Conservation (phyloP, 2,113 vertebrate species). For the Elephantulus edwardii region DNA sequence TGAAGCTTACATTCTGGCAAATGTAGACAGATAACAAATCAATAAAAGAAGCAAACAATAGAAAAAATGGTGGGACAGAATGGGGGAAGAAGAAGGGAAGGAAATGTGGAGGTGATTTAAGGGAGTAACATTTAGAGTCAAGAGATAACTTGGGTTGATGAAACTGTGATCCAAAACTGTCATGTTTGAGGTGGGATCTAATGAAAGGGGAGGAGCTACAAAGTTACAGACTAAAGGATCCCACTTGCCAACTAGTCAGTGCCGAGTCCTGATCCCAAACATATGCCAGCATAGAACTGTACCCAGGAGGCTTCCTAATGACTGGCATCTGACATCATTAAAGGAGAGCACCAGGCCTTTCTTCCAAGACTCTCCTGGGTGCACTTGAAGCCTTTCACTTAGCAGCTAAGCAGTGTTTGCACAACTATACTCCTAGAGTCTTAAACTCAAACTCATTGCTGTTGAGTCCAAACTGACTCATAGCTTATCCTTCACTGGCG, state of each 20-base stretch:
- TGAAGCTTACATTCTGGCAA: background rate
- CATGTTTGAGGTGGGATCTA: background rate
- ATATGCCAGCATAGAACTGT: background rate
- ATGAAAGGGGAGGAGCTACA: background rate
- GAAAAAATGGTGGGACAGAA: too few relatives aligned
- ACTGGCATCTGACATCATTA: background rate
- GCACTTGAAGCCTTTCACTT: background rate
- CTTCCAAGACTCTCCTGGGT: background rate
- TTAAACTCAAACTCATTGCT: too few relatives aligned
- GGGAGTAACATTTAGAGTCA: background rate
- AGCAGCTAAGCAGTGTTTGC: background rate
- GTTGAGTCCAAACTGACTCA: background rate
- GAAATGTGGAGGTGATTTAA: background rate
- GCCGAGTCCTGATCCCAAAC: background rate
- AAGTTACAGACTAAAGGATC: background rate
- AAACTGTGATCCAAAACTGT: background rate
- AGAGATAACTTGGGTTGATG: background rate
- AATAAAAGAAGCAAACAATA: background rate
- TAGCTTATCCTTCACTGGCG: background rate
- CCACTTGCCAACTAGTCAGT: background rate
- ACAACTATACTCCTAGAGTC: too few relatives aligned
- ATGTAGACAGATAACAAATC: background rate
- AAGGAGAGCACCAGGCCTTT: background rate
- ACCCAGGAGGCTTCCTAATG: background rate
- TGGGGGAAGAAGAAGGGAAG: background rate